These are phyloP conservation scores for Saxicola maurus DNA, from an alignment of 2,797 vertebrate genomes.

Conservation along the genomic window DNA sequence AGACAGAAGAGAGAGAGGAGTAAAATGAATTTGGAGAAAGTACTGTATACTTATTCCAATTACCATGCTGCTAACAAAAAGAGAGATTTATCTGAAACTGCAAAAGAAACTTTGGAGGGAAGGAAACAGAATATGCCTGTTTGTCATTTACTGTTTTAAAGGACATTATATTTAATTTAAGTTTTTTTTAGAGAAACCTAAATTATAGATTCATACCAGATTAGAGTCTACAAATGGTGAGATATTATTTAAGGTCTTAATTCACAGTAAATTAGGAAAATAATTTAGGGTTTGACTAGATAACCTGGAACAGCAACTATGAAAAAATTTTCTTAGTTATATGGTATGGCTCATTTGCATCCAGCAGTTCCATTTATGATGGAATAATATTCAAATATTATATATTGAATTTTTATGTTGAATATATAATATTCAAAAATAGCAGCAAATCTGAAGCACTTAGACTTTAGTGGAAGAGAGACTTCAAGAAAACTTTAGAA, in stretches of 20 bases:
- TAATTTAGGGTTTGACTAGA: not conserved
- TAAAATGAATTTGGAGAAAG: not conserved
- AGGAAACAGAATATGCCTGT: not conserved
- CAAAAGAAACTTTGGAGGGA: not conserved
- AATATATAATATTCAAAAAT: not conserved
- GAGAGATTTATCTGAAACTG: not conserved
- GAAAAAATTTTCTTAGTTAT: not conserved
- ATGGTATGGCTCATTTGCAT: rapidly evolving
- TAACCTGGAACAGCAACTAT: not conserved
- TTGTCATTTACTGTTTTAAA: not conserved
- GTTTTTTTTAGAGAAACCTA: not conserved
- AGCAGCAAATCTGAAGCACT: not conserved
- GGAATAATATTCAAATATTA: not conserved
- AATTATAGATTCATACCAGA: not conserved
- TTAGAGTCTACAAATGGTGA: not conserved
- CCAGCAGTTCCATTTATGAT: not conserved
- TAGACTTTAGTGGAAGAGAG: not conserved
- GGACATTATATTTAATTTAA: rapidly evolving
- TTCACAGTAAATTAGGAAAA: not conserved
- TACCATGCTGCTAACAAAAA: not conserved
- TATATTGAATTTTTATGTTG: not conserved
- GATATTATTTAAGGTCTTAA: not conserved
- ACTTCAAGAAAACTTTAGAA: not conserved
- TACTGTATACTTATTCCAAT: not conserved
- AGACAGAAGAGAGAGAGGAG: not conserved